A percentile compares a stretch with the other conserved stretches of the same genome.
phyloP scores from a whole-genome alignment of 92 coral and sea anemone species.

The Hydrozoanthus gracilis region DNA sequence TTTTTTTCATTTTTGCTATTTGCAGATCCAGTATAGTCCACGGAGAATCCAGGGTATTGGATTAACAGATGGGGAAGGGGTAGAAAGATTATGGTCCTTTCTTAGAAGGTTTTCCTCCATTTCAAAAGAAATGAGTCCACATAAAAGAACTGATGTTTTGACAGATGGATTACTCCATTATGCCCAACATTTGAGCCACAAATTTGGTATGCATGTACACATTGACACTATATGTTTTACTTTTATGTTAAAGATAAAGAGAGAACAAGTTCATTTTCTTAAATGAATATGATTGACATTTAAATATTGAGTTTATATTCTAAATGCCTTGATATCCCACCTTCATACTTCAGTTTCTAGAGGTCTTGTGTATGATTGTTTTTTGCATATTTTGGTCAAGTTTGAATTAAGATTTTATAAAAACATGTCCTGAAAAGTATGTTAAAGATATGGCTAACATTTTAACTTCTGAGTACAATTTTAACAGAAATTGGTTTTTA shows the following conservation, averaged over 20 bases:
- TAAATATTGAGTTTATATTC: neutral
- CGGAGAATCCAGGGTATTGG: constrained; percentile 64
- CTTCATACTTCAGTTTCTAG: too few species aligned
- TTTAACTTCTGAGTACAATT: too few species aligned
- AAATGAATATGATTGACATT: neutral
- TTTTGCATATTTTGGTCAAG: too few species aligned
- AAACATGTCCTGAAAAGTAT: too few species aligned
- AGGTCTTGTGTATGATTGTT: too few species aligned
- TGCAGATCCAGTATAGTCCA: constrained; percentile 68
- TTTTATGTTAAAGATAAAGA: neutral
- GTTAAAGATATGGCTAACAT: too few species aligned
- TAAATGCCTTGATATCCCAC: neutral
- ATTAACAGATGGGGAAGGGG: constrained; percentile 76
- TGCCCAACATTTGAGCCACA: constrained; percentile 48
- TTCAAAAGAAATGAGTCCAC: constrained; percentile 73
- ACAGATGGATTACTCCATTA: constrained; percentile 76
- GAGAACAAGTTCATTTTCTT: neutral
- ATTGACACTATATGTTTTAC: neutral
- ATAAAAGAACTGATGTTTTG: constrained; percentile 62
- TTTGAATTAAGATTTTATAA: too few species aligned
- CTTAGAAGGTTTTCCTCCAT: constrained; percentile 61
- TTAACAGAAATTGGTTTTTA: neutral
- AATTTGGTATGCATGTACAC: constrained; percentile 39
- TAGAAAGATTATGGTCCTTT: constrained; percentile 74
- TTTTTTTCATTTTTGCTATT: neutral